phyloP scores from a whole-genome alignment of 2,113 vertebrate genomes.

The Phyllostomus discolor region DNA sequence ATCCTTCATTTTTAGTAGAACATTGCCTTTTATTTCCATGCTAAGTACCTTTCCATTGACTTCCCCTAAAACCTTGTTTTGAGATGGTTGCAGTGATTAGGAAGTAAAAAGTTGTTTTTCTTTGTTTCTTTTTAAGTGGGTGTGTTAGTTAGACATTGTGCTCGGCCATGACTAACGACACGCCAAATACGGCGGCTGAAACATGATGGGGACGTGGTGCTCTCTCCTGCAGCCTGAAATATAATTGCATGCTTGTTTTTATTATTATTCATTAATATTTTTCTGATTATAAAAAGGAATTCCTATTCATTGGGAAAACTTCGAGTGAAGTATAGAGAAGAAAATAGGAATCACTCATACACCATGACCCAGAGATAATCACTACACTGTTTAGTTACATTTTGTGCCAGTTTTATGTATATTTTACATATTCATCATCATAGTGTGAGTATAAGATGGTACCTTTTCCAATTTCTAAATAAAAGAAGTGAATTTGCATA shows the following conservation, averaged over 20 bases:
- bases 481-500: neutral
- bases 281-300: neutral
- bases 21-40: slow-evolving; percentile 45
- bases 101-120: neutral
- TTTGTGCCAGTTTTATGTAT: neutral
- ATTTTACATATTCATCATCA: neutral
- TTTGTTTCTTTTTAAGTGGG: neutral
- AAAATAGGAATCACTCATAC: neutral
- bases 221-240: neutral
- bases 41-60: slow-evolving; percentile 25
- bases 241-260: neutral
- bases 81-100: neutral
- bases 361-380: neutral
- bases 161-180: neutral
- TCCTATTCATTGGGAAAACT: neutral
- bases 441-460: neutral
- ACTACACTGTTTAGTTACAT: neutral
- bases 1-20: slow-evolving; percentile 42
- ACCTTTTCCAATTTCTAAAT: neutral
- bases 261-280: neutral
- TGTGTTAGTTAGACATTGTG: neutral
- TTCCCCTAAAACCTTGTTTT: neutral
- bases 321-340: neutral
- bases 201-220: neutral
- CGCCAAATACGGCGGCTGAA: neutral